Base-by-base conservation (phyloP, 2,113 vertebrate species). In the Lasiurus cinereus region DNA sequence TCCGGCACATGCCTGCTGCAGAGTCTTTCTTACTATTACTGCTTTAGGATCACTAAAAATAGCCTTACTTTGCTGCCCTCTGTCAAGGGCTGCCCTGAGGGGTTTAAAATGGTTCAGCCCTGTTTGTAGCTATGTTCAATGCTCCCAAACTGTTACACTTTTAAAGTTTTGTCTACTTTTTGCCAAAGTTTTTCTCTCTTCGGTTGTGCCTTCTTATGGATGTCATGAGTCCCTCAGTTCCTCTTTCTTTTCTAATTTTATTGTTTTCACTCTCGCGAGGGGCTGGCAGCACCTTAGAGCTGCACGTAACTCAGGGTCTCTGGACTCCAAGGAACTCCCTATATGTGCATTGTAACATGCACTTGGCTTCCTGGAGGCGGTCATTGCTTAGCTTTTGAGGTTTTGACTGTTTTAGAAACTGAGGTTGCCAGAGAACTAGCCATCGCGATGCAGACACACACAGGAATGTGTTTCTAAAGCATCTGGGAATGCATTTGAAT, bases 391-490 rank as follows among this genome's bases (percentile, higher is more conserved):
- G 18, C 9, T 59, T 67, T 70, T n/a, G 15, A 3, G 46, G 36
- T 76, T 43, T 48, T 59, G 33, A 50, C 59, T 18, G 9, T 76
- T 69, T 66, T 50, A 54, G 67, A 76, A 52, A 36, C 31, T 0
- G 56, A 69, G 16, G 5, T 18, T 39, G 18, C 73, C 56, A 54
- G 36, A 9, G 50, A 39, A 31, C 36, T 85, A 46, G 31, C 78
- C 56, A 0, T 3, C 2, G 1, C 4, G 24, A 67, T 22, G 15
- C 1, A 5, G 33, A 54, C 8, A 4, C 29, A 21, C 29, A 24
- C 67, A 59, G 3, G 1, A 14, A 29, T 33, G 62, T 74, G 76
- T 73, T 64, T 50, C 5, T n/a, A 39, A 93, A 77, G 94, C 14
- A 1, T 69, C 39, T 84, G 52, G 22, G 72, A 74, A 16, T 54